Evolutionary conservation across 2,888 invertebrate species (phyloP).

Genomic region (Nemoura dubitans): DNA sequence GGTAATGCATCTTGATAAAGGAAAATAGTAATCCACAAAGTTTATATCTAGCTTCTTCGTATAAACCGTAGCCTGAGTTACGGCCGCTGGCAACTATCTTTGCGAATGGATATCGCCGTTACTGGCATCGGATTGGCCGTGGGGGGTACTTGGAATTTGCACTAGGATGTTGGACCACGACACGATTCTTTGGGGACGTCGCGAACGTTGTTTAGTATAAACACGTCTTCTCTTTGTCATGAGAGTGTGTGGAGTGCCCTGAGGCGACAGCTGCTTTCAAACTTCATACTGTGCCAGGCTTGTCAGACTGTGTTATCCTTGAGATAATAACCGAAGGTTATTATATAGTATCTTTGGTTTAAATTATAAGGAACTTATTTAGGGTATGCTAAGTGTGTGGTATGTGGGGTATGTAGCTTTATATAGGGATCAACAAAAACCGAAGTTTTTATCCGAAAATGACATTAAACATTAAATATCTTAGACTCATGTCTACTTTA

Average conservation of each 20-base stretch:
- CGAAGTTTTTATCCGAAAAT: too few relatives aligned
- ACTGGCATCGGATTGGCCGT: not conserved
- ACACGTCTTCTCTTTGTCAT: not conserved
- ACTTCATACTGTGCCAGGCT: not conserved
- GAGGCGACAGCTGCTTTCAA: not conserved
- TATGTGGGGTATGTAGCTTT: too few relatives aligned
- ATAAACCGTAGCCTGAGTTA: not conserved
- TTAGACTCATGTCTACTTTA: too few relatives aligned
- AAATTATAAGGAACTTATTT: too few relatives aligned
- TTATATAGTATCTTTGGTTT: too few relatives aligned
- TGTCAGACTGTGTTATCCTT: not conserved
- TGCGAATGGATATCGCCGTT: not conserved
- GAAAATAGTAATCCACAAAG: not conserved
- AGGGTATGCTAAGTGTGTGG: too few relatives aligned
- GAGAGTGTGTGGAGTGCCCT: not conserved
- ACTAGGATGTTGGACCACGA: not conserved
- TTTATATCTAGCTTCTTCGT: not conserved
- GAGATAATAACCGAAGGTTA: too few relatives aligned
- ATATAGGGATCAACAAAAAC: too few relatives aligned
- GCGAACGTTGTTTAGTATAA: not conserved
- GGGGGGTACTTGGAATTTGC: not conserved
- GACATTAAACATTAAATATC: too few relatives aligned
- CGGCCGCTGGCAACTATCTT: not conserved
- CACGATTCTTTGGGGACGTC: not conserved
- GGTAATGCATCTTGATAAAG: conserved; percentile 12